Percentiles rank a stretch among this genome's conserved stretches.
Conservation (phyloP, 2,888 invertebrate species). For the Agrotis segetum region DNA sequence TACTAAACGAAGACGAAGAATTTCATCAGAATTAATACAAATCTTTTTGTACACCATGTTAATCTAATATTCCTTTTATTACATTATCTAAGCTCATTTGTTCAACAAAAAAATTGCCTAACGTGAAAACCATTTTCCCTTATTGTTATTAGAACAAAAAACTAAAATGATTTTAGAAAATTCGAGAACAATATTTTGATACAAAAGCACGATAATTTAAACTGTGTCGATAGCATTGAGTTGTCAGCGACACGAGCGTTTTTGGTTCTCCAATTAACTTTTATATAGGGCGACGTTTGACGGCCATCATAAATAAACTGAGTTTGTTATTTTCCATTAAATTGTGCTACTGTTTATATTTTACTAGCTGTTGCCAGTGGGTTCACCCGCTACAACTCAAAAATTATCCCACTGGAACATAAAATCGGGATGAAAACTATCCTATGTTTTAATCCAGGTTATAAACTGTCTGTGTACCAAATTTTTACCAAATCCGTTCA, state of each 20-base stretch:
- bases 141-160: neutral
- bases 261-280: conserved; percentile 55
- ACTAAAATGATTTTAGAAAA: conserved; percentile 11
- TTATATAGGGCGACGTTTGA: conserved; percentile 47
- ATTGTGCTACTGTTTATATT: conserved; percentile 9
- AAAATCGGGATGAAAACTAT: too few relatives aligned
- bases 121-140: neutral
- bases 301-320: conserved; percentile 18
- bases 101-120: neutral
- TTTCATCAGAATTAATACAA: too few relatives aligned
- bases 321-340: too few relatives aligned
- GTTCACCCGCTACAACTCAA: too few relatives aligned
- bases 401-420: too few relatives aligned
- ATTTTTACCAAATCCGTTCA: too few relatives aligned
- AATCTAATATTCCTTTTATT: neutral
- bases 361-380: too few relatives aligned
- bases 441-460: too few relatives aligned
- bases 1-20: too few relatives aligned
- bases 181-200: conserved; percentile 21
- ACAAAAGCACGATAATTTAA: conserved; percentile 46
- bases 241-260: conserved; percentile 37
- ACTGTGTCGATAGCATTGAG: conserved; percentile 42
- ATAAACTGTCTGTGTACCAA: too few relatives aligned
- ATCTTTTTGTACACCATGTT: too few relatives aligned
- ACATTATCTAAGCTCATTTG: too few relatives aligned